Evolutionary conservation across 1,140 invertebrate species (phyloP).

Genomic region (Drosophila mojavensis): DNA sequence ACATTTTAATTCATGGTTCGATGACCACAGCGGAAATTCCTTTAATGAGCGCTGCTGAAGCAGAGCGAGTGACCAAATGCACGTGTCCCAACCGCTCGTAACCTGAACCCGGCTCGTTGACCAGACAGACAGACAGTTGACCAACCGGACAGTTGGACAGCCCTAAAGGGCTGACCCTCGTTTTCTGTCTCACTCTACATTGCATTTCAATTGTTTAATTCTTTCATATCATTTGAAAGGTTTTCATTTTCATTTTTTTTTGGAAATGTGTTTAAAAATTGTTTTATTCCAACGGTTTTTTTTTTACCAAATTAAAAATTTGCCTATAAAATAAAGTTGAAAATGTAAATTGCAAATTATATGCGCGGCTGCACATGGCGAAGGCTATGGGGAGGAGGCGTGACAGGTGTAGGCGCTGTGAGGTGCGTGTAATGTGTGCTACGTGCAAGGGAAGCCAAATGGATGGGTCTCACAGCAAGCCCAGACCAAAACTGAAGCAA

Average conservation of each 20-base stretch:
- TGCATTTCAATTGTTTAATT: slow-evolving; percentile 40
- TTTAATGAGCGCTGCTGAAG: slow-evolving; percentile 57
- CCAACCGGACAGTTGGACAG: slow-evolving; percentile 10
- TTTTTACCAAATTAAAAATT: slow-evolving; percentile 7
- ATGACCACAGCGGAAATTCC: slow-evolving; percentile 73
- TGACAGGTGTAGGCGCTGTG: neutral
- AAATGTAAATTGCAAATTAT: slow-evolving; percentile 63
- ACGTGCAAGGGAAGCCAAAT: slow-evolving; percentile 41
- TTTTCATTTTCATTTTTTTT: slow-evolving; percentile 19
- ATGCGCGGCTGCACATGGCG: slow-evolving; percentile 42
- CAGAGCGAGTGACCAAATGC: slow-evolving; percentile 42
- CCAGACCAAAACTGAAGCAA: too few relatives aligned
- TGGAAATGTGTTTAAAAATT: neutral
- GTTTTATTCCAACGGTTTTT: slow-evolving; percentile 13
- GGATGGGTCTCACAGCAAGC: neutral
- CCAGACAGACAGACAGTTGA: slow-evolving; percentile 8
- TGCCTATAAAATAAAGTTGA: slow-evolving; percentile 41
- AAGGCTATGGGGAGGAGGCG: neutral
- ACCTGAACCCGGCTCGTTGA: slow-evolving; percentile 34
- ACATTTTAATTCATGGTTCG: slow-evolving; percentile 72
- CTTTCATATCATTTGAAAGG: slow-evolving; percentile 34
- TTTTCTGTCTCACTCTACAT: slow-evolving; percentile 6
- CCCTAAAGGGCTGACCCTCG: slow-evolving; percentile 43
- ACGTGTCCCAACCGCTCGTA: slow-evolving; percentile 40
- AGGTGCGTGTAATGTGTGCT: slow-evolving; percentile 48